A percentile compares a stretch with the other conserved stretches of the same genome.
Conservation (phyloP, 2,888 invertebrate species). For the Tenthredo livida region DNA sequence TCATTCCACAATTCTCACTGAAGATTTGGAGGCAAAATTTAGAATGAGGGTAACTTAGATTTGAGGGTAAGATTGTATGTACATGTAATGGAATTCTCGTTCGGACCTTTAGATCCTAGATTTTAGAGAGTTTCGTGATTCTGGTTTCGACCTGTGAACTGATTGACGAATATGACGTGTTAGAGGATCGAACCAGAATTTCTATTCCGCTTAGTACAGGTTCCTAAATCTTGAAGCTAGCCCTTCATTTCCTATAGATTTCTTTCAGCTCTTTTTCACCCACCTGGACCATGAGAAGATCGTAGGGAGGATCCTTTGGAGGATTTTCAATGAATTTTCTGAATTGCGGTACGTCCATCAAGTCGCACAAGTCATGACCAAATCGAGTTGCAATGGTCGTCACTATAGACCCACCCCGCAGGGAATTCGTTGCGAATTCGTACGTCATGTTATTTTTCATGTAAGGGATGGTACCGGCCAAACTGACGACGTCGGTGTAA, state of each 20-base stretch:
- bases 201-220: no score
- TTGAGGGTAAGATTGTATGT: no score
- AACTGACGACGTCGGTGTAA: background rate
- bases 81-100: no score
- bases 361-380: slow-evolving; percentile 59
- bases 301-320: slow-evolving; percentile 46
- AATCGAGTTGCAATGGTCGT: background rate
- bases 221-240: no score
- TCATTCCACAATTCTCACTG: no score
- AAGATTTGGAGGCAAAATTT: no score
- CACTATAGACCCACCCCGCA: background rate
- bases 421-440: background rate
- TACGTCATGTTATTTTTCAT: slow-evolving; percentile 30
- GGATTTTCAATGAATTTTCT: slow-evolving; percentile 59
- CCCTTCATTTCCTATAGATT: background rate
- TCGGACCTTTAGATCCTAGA: no score
- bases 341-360: slow-evolving; percentile 60
- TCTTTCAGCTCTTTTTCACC: background rate
- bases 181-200: no score
- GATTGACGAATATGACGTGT: no score
- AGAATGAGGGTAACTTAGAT: no score
- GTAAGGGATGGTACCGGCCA: background rate
- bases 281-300: slow-evolving; percentile 52
- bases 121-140: no score
- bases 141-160: no score